Evolutionary conservation across 2,113 vertebrate species (phyloP).

Genomic region (Cyphomyrus plagiostoma): DNA sequence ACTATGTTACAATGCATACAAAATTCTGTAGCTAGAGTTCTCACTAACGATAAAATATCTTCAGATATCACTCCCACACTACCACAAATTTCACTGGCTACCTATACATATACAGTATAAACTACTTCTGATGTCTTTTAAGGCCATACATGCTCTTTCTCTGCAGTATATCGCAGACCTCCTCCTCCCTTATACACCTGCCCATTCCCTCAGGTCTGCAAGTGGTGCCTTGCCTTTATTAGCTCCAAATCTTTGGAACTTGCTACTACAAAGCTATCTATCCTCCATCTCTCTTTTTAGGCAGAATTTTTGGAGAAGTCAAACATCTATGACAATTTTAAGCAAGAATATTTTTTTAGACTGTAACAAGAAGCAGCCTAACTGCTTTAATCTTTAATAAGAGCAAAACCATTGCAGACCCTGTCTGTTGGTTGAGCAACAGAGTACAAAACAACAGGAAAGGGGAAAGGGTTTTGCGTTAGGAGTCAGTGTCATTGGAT

Average conservation of each 20-base stretch:
- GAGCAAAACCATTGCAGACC: not conserved
- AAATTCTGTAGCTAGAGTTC: not conserved
- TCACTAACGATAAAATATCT: not conserved
- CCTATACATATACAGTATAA: not conserved
- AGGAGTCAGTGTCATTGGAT: constrained; percentile 38
- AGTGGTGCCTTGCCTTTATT: not conserved
- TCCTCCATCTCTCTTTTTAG: not conserved
- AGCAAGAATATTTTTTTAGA: not conserved
- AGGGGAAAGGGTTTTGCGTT: constrained; percentile 27
- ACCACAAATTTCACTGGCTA: not conserved
- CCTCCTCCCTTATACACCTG: not conserved
- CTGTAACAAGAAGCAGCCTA: not conserved
- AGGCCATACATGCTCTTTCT: not conserved
- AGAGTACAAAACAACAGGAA: not conserved
- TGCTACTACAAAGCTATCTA: not conserved
- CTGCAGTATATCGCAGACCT: not conserved
- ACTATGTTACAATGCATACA: not conserved
- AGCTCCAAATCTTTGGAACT: not conserved
- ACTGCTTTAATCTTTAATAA: not conserved
- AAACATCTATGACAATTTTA: not conserved
- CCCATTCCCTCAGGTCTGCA: not conserved
- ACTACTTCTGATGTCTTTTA: not conserved
- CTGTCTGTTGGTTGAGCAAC: not conserved
- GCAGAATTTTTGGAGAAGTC: not conserved
- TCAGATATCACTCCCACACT: not conserved